Base-by-base conservation (phyloP, 2,888 invertebrate species). In the Cistogaster globosa region DNA sequence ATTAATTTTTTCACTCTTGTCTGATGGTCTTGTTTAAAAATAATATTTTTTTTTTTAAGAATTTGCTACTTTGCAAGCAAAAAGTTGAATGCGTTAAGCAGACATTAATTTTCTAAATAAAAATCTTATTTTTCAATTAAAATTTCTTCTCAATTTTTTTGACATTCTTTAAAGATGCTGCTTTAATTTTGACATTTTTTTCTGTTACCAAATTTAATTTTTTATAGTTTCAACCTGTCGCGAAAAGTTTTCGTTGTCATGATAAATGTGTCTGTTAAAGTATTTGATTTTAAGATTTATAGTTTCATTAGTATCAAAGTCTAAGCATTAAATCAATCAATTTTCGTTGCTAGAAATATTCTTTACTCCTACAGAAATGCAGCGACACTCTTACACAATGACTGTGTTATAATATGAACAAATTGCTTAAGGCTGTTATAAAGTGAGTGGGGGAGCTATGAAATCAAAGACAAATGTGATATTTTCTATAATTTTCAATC, bases 251-350 rank as follows among this genome's bases (percentile, higher is more conserved):
- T 48, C 22, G 53, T 26, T 81, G 67, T 75, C 74, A 74, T 81
- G 81, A 81, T 75, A 63, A 75, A 81, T 81, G 75, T 75, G 81
- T 75, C 68, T 81, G 68, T 55, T 36, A 45, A 26, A 69, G 75
- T 75, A 75, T 81, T 75, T 81, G 81, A 75, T 69, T 81, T 75
- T 75, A 81, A 75, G 81, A 81, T 81, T 81, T 81, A 81, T 81
- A 69, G 81, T 75, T 81, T 81, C 63, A 81, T 63, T 81, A 69
- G 69, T 69, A 75, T 45, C 62, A 62, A 75, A 81, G 69, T 69
- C 55, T 75, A 57, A 81, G 81, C 75, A 69, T 81, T 81, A 63
- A 81, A 69, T 75, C 81, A 81, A 81, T 75, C 81, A 81, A 62
- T 81, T n/a, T 60, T 69, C 53, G 14, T 57, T 60, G 42, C 18